Evolutionary conservation across 1,140 invertebrate species (phyloP), one percentile per base, ranked within the genome.

Genomic region (Calliopsis andreniformis): DNA sequence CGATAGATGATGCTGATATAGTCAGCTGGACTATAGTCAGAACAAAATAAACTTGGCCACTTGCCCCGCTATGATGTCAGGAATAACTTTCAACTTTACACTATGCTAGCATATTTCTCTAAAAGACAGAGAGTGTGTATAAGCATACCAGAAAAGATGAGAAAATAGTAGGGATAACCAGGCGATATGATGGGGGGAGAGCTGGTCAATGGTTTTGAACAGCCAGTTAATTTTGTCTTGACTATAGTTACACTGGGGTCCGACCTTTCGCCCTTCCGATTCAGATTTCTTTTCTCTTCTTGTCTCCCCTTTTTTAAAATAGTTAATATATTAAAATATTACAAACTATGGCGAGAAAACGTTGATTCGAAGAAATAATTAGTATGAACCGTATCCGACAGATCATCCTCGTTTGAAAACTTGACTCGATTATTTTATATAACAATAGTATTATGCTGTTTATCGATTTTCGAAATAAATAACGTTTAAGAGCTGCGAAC

Each of bases 301-400:
- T 5, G 76, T 67, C 0, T 1, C 14, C 14, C 43, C 43, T 3
- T 45, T 16, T 64, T 69, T 53, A 10, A 5, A 79, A 75, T 76
- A 73, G 64, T 83, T 83, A 68, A 83, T 84, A 80, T 85, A 84
- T 85, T 85, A 86, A 87, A 86, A 77, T 87, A 83, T 86, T 87
- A 87, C 62, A 81, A 86, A 83, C 84, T 83, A 86, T 82, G 66
- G 79, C 83, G 77, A 81, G 76, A 70, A 82, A 82, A 82, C 59
- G 82, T 84, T 79, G 82, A 86, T 80, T 56, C 78, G 78, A 87
- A 80, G 86, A 87, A 86, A 85, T 71, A 79, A 81, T 79, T 75
- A 82, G 49, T 72, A 79, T 59, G 77, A 80, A 79, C 20, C 56
- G 53, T 64, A 55, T 75, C 69, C 78, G 78, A 76, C 68, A 67